phyloP scores from a whole-genome alignment of 2,888 invertebrate genomes.

The Alviniconcha strummeri region DNA sequence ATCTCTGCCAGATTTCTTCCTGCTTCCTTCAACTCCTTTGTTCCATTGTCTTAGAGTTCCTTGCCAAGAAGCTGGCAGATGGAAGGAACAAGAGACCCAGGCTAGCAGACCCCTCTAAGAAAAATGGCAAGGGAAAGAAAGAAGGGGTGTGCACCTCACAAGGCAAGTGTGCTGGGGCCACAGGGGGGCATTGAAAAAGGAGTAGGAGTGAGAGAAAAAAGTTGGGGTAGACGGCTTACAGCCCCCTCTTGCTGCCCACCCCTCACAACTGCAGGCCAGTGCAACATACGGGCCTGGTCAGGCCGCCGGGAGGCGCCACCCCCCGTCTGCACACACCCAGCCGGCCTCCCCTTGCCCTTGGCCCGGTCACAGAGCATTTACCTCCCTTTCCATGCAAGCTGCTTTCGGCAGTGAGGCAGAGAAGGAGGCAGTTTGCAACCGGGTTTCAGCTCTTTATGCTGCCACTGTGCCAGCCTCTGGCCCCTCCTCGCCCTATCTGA shows the following conservation, averaged over 20 bases:
- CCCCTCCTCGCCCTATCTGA: too few relatives aligned
- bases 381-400: constrained; percentile 32
- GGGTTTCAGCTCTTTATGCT: not conserved
- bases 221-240: not conserved
- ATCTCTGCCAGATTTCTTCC: constrained; percentile 35
- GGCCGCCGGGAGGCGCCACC: not conserved
- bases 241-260: not conserved
- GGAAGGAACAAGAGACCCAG: constrained; percentile 37
- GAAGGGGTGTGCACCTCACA: constrained; percentile 26
- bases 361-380: constrained; percentile 31
- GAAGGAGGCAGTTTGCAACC: not conserved
- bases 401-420: not conserved
- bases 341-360: constrained; percentile 4
- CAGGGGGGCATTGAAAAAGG: not conserved
- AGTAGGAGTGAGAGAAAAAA: not conserved
- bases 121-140: constrained; percentile 34
- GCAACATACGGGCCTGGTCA: constrained; percentile 20
- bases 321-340: not conserved
- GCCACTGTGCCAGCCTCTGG: not conserved
- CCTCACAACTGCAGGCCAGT: not conserved
- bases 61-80: constrained; percentile 46
- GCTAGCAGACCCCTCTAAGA: constrained; percentile 31
- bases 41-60: constrained; percentile 46
- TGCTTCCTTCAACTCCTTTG: constrained; percentile 41
- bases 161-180: not conserved